Conservation (phyloP, 2,797 vertebrate genomes). For the Sparus aurata region DNA sequence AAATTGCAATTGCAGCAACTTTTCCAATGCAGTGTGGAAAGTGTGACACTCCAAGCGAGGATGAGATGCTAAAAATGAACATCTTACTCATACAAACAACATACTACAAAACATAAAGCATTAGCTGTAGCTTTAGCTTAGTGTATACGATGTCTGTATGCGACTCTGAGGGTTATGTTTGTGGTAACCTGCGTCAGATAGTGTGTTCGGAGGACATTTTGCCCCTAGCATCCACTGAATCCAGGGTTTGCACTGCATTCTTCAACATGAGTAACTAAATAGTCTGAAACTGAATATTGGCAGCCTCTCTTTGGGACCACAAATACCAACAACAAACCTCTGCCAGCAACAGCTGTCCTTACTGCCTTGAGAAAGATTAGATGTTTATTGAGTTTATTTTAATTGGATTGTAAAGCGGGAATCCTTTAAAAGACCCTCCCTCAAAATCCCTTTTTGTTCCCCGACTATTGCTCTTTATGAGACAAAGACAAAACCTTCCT, state of each 20-base stretch:
- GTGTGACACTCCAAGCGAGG: neutral
- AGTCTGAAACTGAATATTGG: neutral
- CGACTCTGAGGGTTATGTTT: neutral
- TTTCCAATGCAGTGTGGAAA: neutral
- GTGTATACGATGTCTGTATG: neutral
- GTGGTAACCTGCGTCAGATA: neutral
- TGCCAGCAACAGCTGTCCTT: slow-evolving; percentile 22
- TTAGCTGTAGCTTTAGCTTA: too few relatives aligned
- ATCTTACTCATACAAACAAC: neutral
- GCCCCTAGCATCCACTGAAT: neutral
- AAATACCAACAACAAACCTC: neutral
- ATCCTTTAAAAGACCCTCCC: slow-evolving; percentile 36
- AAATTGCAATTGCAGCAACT: neutral
- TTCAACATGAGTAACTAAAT: neutral
- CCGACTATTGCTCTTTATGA: slow-evolving; percentile 17
- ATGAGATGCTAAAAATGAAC: neutral
- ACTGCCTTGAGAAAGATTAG: slow-evolving; percentile 16
- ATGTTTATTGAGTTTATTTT: slow-evolving; percentile 52
- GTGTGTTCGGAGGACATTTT: neutral
- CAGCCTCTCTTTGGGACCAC: slow-evolving; percentile 2
- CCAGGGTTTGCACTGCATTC: neutral
- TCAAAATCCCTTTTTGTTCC: neutral
- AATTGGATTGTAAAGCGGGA: slow-evolving; percentile 36
- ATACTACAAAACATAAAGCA: neutral
- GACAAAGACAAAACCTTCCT: slow-evolving; percentile 20